Evolutionary conservation across 2,888 invertebrate species (phyloP).

Genomic region (Tethea ocularis): DNA sequence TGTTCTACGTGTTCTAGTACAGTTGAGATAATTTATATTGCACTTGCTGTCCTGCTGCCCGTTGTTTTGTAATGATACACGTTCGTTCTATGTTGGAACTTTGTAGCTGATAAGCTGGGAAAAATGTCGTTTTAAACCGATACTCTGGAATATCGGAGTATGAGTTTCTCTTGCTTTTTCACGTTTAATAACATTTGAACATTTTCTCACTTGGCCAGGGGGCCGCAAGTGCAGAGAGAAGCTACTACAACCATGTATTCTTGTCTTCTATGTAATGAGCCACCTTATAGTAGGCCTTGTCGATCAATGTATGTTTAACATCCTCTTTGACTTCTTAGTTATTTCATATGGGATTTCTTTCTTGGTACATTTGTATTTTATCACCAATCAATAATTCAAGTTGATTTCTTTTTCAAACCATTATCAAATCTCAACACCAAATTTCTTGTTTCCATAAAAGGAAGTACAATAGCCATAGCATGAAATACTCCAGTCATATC

Average conservation of each 20-base stretch:
- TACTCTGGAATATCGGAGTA: background rate
- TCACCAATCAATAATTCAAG: background rate
- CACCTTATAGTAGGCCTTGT: too few relatives aligned
- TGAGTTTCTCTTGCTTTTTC: background rate
- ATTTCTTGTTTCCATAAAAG: background rate
- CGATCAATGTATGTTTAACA: too few relatives aligned
- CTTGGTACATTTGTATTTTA: too few relatives aligned
- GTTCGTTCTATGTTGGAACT: background rate
- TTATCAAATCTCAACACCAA: background rate
- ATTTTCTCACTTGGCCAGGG: too few relatives aligned
- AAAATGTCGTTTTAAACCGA: background rate
- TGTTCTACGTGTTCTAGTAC: background rate
- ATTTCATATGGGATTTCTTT: too few relatives aligned
- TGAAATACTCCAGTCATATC: background rate
- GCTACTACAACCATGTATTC: too few relatives aligned
- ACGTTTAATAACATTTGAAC: too few relatives aligned
- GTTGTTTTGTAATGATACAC: conserved; percentile 4
- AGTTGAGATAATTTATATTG: conserved; percentile 10
- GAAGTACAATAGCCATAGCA: background rate
- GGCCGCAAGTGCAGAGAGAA: too few relatives aligned
- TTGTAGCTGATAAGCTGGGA: background rate
- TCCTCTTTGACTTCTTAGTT: too few relatives aligned
- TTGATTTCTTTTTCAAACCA: background rate
- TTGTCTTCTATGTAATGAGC: too few relatives aligned
- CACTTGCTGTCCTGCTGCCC: background rate